A percentile compares a stretch with the other conserved stretches of the same genome.
Conservation (phyloP, 2,888 invertebrate genomes). For the Volucella inflata region DNA sequence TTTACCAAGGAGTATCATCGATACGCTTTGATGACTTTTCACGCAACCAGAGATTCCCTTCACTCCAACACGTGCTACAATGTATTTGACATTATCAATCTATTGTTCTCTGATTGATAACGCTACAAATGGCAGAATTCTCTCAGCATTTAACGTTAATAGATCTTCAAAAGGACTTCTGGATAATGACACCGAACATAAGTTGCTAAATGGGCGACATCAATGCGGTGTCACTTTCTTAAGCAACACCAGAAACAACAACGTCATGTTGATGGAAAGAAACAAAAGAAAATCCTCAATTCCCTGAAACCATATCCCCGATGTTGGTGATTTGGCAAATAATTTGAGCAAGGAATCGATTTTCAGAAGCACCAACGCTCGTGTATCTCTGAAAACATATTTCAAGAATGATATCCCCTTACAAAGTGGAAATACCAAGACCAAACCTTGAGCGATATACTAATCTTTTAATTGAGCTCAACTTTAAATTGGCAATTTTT, state of each 20-base stretch:
- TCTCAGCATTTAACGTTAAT: conserved; percentile 19
- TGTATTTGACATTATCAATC: conserved; percentile 18
- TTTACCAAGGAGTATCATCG: neutral
- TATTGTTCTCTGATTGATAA: conserved; percentile 19
- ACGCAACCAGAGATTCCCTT: neutral
- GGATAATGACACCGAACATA: conserved; percentile 4
- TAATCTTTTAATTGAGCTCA: conserved; percentile 15
- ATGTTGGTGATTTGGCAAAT: conserved; percentile 1
- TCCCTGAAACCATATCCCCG: conserved; percentile 15
- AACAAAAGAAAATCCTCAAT: conserved; percentile 5
- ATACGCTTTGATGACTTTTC: neutral
- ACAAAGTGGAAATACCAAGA: neutral
- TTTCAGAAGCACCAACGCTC: conserved; percentile 1
- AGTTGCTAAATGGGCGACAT: neutral
- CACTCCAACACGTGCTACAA: conserved; percentile 14
- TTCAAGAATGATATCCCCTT: neutral
- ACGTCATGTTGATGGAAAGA: neutral
- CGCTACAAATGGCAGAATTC: conserved; percentile 19
- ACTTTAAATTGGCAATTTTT: conserved; percentile 31
- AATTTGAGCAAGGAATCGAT: conserved; percentile 9
- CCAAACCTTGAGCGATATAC: neutral
- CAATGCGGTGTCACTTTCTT: conserved; percentile 27
- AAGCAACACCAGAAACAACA: conserved; percentile 5
- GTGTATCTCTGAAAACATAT: neutral
- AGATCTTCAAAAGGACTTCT: conserved; percentile 23